Base-by-base conservation (phyloP, 53 echinoderm and acorn worm species). In the Actinopyga echinites region DNA sequence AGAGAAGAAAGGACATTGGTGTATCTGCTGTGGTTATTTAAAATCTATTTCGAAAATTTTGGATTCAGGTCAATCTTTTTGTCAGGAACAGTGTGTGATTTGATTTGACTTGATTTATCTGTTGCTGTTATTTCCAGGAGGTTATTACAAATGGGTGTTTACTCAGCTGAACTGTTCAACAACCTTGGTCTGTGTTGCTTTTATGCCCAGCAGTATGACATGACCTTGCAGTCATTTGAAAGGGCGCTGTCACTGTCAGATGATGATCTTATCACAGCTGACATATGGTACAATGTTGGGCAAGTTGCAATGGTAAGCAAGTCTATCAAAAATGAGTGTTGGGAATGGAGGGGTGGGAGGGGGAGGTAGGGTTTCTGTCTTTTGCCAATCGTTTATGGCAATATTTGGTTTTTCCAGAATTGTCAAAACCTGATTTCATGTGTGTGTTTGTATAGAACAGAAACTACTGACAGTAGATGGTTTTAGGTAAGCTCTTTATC, bases 151-250 rank as follows among this genome's bases (percentile, higher is more conserved):
- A 96, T 96, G 96, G 96, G 96, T 73, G 96, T 96, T 30, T 96
- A 90, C 83, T 91, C 92, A 82, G 91, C 96, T 22, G 96, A 96
- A 74, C 75, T 96, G 30, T 96, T 93, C 87, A 96, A 96, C 85
- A 96, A 96, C 79, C 90, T 96, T 11, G 93, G 96, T 5, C 74
- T 96, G 84, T 96, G 96, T 79, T 96, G 96, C 75, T 96, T 96
- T 82, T 96, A 93, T 79, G 93, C 96, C 30, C 96, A 96, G 65
- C 96, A 96, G 84, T 96, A 96, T 55, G 96, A 96, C 77, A 96
- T 96, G 96, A 96, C 96, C 19, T 83, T 96, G 63, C 91, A 86
- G 30, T 92, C 93, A 26, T 96, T 96, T 83, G 96, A 96, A 84
- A 91, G 96, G 33, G 96, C 96, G 7, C 82, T 96, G 55, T 91